Evolutionary conservation across 2,113 vertebrate species (phyloP).

Genomic region (Siphamia tubifer): DNA sequence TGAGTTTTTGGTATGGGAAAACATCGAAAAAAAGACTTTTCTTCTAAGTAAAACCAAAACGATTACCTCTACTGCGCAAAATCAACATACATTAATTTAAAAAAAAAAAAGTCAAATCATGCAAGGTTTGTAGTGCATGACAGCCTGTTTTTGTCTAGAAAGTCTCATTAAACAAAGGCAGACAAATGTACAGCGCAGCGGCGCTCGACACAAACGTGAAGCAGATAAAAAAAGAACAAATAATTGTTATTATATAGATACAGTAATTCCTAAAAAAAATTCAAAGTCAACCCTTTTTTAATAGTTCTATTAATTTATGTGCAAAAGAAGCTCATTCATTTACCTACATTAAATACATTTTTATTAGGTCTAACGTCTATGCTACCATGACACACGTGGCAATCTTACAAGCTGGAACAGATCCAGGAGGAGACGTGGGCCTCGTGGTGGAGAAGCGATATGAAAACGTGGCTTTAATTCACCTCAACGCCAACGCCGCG

Average conservation of each 20-base stretch:
- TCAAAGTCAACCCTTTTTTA: conserved; percentile 47
- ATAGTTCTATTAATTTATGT: conserved; percentile 76
- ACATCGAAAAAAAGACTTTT: conserved; percentile 70
- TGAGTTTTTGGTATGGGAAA: conserved; percentile 64
- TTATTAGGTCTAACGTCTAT: conserved; percentile 16
- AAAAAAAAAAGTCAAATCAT: conserved; percentile 54
- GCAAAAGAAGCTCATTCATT: conserved; percentile 82
- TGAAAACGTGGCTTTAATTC: neutral
- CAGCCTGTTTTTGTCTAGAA: conserved; percentile 44
- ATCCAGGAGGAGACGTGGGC: neutral
- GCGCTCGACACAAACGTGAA: conserved; percentile 28
- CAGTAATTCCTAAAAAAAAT: conserved; percentile 42
- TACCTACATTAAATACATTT: conserved; percentile 65
- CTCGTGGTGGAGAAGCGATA: neutral
- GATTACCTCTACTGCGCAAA: conserved; percentile 62
- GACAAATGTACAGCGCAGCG: conserved; percentile 11
- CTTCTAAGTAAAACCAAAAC: conserved; percentile 52
- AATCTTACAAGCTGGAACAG: conserved; percentile 14
- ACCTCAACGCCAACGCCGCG: neutral
- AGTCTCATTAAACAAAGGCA: conserved; percentile 50
- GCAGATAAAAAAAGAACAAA: conserved; percentile 55
- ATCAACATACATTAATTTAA: conserved; percentile 57
- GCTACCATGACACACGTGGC: conserved; percentile 28
- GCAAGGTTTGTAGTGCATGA: conserved; percentile 65
- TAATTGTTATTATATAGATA: conserved; percentile 37